Base-by-base conservation (phyloP, 2,888 invertebrate genomes). In the Troides aeacus region DNA sequence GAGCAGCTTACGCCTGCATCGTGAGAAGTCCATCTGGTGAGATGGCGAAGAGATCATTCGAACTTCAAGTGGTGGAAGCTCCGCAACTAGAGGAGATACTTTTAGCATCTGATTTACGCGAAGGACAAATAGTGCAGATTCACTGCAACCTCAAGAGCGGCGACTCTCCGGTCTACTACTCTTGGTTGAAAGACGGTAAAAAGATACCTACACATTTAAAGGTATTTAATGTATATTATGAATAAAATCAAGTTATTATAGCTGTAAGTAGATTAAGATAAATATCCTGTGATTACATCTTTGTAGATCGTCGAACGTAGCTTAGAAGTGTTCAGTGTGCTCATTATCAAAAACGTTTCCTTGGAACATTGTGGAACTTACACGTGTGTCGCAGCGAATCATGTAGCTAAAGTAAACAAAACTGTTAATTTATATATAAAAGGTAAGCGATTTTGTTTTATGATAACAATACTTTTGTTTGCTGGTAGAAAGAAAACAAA, bases 1-100 rank as follows among this genome's bases (percentile, higher is more conserved):
- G 96, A 57, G 96, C 96, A 24, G 90, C 94, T 65, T 97, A 97
- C 81, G 96, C 96, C 5, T 97, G 97, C 86, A 94, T 95, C 64
- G 97, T 97, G 0, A 93, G 94, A 72, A 96, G 96, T 81, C 94
- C 95, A 42, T 95, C 95, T 6, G 96, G 96, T 0, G 96, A 96
- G 84, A 95, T 96, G 82, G 96, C 96, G 50, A 95, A 96, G 73
- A 93, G 96, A 64, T 93, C 94, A 0, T 94, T 94, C 72, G 96
- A 96, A 81, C 93, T 96, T 72, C 94, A 94, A 79, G 93, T 96
- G 46, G 95, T 95, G 74, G 92, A 92, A 85, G 96, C 97, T 0
- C 97, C 97, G 0, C 95, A 96, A 71, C 93, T 97, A 79, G 97
- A 97, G 84, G 96, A 97, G 46, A 97, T 98, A 84, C 91, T 94